phyloP scores from a whole-genome alignment of 2,113 vertebrate species.

The Corapipo altera region DNA sequence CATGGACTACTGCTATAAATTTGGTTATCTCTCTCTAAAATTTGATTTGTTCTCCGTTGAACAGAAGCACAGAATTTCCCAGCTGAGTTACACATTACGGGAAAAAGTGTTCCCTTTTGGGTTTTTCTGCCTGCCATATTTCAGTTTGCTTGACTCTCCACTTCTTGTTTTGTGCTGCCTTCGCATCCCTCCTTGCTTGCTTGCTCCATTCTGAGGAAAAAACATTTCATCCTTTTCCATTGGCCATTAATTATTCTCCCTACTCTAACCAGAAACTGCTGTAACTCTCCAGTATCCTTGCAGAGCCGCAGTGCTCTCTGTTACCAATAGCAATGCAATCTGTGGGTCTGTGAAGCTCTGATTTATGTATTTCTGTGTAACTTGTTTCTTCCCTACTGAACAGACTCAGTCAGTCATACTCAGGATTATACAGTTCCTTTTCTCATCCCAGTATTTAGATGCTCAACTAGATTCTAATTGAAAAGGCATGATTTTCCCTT shows the following conservation, averaged over 20 bases:
- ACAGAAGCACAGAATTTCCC: constrained; percentile 56
- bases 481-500: not conserved
- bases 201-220: not conserved
- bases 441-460: not conserved
- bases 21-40: constrained; percentile 57
- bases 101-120: constrained; percentile 57
- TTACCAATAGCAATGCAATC: not conserved
- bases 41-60: constrained; percentile 52
- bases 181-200: not conserved
- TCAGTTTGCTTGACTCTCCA: constrained; percentile 9
- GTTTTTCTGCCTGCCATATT: constrained; percentile 56
- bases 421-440: not conserved
- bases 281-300: not conserved
- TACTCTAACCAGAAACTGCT: not conserved
- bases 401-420: not conserved
- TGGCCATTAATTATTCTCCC: constrained; percentile 29
- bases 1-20: constrained; percentile 45
- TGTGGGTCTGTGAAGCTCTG: not conserved
- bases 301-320: not conserved
- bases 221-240: constrained; percentile 13
- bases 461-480: not conserved
- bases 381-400: not conserved
- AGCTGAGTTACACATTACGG: constrained; percentile 46
- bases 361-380: not conserved
- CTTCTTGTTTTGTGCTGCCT: constrained; percentile 24